Evolutionary conservation across 1,140 invertebrate genomes (phyloP), one percentile per base, ranked within the genome.

Genomic region (Stegodyphus dumicola): DNA sequence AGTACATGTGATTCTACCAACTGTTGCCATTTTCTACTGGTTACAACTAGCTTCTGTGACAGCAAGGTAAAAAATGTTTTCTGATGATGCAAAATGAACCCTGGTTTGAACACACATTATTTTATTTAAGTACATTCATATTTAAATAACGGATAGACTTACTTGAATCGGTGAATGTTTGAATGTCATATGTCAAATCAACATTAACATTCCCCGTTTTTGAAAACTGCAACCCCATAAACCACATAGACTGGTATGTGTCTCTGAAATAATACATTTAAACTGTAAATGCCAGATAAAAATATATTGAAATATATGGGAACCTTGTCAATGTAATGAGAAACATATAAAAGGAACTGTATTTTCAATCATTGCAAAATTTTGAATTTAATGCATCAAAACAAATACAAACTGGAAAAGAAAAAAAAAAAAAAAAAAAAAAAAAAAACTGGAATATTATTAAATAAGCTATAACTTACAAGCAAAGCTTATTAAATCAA

Each of bases 151-250:
- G 56, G 15, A 83, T 0, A 53, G 10, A 77, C 83, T 87, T 66
- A 88, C 87, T 75, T 13, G 86, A 87, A 52, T 97, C 95, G 9
- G 95, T 96, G 90, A 99, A 98, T 54, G 93, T 93, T 88, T 95
- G 94, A 87, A 99, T 98, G 89, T 98, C 97, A 88, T 94, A 94
- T 0, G 97, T 99, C 15, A 99, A 93, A 91, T 99, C 96, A 69
- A 99, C 93, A 89, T 98, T 98, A 15, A 96, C 91, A 90, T 95
- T 95, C 90, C 95, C 94, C 11, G 94, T 93, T 91, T 96, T 97
- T 87, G 95, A 93, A 90, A 99, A 99, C 74, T 95, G 93, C 17
- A 99, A 91, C 4, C 98, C 98, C 89, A 99, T 97, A 90, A 99
- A 99, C 98, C 98, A 99, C 93, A 98, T 96, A 0, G 94, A 95